Percentiles rank a stretch among this genome's conserved stretches.
Conservation (phyloP, 2,797 vertebrate species). For the Onychomys torridus region DNA sequence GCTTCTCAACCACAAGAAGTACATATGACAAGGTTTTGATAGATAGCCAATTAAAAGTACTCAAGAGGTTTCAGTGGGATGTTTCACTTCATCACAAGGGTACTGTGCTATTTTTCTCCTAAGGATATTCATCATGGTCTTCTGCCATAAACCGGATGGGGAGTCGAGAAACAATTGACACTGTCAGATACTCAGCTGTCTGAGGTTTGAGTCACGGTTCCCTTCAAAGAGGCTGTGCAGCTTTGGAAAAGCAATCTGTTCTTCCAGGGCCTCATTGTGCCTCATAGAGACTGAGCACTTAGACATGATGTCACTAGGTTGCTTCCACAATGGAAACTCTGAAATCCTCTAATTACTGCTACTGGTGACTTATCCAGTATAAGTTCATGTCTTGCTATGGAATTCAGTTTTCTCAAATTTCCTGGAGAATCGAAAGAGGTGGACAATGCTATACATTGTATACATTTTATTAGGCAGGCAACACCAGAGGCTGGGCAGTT, state of each 20-base stretch:
- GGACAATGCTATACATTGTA: neutral
- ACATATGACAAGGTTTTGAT: slow-evolving; percentile 70
- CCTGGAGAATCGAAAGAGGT: slow-evolving; percentile 34
- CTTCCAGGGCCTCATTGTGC: neutral
- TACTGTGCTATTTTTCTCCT: slow-evolving; percentile 33
- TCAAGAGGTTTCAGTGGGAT: neutral
- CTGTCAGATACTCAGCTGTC: neutral
- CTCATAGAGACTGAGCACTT: neutral
- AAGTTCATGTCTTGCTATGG: neutral
- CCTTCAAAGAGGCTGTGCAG: neutral
- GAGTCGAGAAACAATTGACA: neutral
- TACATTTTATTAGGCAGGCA: slow-evolving; percentile 29
- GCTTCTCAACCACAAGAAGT: slow-evolving; percentile 64
- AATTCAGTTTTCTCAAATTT: slow-evolving; percentile 47
- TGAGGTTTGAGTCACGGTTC: neutral
- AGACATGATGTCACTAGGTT: slow-evolving; percentile 41
- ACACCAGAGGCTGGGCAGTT: slow-evolving; percentile 41
- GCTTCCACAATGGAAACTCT: slow-evolving; percentile 29
- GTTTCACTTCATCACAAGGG: neutral
- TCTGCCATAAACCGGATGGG: neutral
- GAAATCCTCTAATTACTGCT: neutral
- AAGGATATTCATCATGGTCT: neutral
- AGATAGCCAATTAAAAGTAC: slow-evolving; percentile 65
- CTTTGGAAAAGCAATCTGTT: neutral
- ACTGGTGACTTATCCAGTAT: neutral